Conservation (phyloP, 1,140 invertebrate genomes). For the Lanistes nyassanus region DNA sequence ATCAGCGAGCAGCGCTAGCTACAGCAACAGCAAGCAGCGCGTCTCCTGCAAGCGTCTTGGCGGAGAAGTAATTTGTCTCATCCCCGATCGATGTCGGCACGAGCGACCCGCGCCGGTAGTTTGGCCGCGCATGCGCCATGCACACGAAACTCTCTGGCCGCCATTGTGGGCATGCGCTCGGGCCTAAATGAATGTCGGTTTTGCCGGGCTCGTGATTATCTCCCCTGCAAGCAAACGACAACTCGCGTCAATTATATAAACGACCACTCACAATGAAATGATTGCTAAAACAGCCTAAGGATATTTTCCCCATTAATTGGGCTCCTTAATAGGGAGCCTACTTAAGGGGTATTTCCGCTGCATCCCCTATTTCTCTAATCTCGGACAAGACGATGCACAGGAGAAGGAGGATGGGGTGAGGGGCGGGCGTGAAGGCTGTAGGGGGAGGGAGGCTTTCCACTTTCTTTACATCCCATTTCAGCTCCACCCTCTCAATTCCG, state of each 20-base stretch:
- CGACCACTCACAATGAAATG: slow-evolving; percentile 28
- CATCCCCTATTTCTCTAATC: slow-evolving; percentile 21
- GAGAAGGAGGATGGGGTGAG: background rate
- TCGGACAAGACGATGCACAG: background rate
- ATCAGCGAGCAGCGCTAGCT: background rate
- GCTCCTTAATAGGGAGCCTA: slow-evolving; percentile 27
- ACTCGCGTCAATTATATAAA: slow-evolving; percentile 30
- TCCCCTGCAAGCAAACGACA: slow-evolving; percentile 28
- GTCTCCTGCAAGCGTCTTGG: background rate
- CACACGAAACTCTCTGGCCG: slow-evolving; percentile 1
- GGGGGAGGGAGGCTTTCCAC: background rate
- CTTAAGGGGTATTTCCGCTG: slow-evolving; percentile 29
- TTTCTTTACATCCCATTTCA: background rate
- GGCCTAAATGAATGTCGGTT: slow-evolving; percentile 23
- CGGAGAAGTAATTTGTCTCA: slow-evolving; percentile 12
- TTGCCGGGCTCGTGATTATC: slow-evolving; percentile 15
- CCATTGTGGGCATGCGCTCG: slow-evolving; percentile 7
- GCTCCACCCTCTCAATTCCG: background rate
- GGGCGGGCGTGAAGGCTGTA: background rate
- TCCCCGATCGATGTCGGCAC: slow-evolving; percentile 2
- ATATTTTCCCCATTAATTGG: slow-evolving; percentile 28
- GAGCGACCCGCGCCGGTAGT: background rate
- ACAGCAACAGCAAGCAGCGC: too few relatives aligned
- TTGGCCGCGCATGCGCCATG: slow-evolving; percentile 7
- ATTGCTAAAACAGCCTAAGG: slow-evolving; percentile 28